Evolutionary conservation across 2,113 vertebrate species (phyloP).

Genomic region (Canis aureus): DNA sequence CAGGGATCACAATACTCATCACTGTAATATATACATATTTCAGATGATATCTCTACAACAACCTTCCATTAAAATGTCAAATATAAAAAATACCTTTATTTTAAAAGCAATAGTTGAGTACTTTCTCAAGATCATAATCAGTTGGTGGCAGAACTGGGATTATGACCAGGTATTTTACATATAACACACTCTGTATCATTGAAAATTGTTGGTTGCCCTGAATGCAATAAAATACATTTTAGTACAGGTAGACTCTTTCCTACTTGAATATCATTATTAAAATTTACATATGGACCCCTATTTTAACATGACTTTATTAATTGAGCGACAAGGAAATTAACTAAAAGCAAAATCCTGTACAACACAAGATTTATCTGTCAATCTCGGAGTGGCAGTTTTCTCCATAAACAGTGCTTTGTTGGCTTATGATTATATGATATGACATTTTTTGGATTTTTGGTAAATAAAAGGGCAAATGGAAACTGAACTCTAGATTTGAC

Average conservation of each 20-base stretch:
- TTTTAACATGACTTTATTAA: background rate
- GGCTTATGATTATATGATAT: background rate
- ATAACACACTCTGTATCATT: background rate
- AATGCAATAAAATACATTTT: background rate
- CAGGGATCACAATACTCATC: background rate
- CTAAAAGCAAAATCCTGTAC: background rate
- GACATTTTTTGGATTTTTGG: background rate
- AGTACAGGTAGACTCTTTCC: background rate
- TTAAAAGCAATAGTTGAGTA: constrained; percentile 16
- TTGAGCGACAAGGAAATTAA: background rate
- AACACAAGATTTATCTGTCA: background rate
- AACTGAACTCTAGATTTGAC: background rate
- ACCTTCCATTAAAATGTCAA: background rate
- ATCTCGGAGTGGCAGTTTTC: background rate
- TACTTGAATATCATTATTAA: background rate
- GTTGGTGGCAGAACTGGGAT: background rate
- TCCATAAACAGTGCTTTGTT: background rate
- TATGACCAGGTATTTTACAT: background rate
- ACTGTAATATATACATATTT: background rate
- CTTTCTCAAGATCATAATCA: background rate
- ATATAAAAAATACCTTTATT: background rate
- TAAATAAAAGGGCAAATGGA: constrained; percentile 28
- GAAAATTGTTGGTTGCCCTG: background rate
- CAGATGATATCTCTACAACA: background rate
- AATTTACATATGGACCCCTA: background rate